Evolutionary conservation across 2,797 vertebrate genomes (phyloP).

Genomic region (Typhlichthys eigenmanni): DNA sequence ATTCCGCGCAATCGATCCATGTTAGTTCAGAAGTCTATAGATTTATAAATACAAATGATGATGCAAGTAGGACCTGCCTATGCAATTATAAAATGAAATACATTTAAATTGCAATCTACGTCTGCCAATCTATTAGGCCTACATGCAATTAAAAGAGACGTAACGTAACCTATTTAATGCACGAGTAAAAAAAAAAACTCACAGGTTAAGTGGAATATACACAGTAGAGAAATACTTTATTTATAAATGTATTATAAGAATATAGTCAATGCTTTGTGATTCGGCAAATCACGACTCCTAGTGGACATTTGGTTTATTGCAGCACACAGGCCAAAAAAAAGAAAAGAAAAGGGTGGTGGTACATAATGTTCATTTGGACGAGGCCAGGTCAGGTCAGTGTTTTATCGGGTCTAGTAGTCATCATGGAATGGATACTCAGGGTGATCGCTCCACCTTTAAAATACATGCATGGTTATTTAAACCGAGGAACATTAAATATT

Average conservation of each 20-base stretch:
- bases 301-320: background rate
- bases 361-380: background rate
- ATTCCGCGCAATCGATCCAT: background rate
- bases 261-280: background rate
- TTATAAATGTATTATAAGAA: background rate
- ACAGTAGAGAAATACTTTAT: background rate
- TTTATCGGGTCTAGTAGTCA: constrained; percentile 60
- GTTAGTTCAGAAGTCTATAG: background rate
- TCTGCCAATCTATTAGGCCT: background rate
- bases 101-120: background rate
- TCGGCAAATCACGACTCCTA: background rate
- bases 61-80: too few species aligned
- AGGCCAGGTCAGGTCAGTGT: background rate
- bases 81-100: background rate
- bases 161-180: too few species aligned
- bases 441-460: constrained; percentile 79
- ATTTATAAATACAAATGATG: background rate
- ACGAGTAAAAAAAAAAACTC: too few species aligned
- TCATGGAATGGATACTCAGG: constrained; percentile 81
- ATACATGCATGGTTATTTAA: constrained; percentile 5
- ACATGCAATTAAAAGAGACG: too few species aligned
- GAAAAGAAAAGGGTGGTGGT: background rate
- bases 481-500: background rate
- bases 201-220: background rate
- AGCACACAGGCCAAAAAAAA: background rate